Base-by-base conservation (phyloP, 2,113 vertebrate species). In the Xyrauchen texanus region DNA sequence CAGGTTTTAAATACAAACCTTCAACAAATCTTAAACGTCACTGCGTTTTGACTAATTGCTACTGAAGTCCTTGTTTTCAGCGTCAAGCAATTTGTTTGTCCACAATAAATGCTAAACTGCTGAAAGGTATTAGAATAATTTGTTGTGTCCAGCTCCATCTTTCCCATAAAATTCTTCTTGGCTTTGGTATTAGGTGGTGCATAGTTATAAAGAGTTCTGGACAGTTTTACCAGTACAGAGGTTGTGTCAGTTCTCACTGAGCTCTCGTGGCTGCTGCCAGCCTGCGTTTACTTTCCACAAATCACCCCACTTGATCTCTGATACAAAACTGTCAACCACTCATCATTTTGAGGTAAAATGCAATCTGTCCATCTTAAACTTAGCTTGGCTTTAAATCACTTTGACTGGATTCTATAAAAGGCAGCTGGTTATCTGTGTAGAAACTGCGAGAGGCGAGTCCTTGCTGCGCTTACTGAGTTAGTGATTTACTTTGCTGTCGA, bases 201-300 rank as follows among this genome's bases (percentile, higher is more conserved):
- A 85, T 15, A 8, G 44, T 84, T 89, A 84, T 86, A 79, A 83
- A 90, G 47, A 21, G 52, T 4, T 67, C 6, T 57, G 42, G 13
- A 83, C 12, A 85, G 80, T 63, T 44, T 11, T 44, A 74, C 67
- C 63, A 81, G 55, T 66, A 58, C 82, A 78, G 74, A 64, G 66
- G 76, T 11, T 52, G 84, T 81, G 86, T 88, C 52, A 78, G 76
- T 91, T 76, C 21, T 65, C 81, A 80, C 84, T 84, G 77, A 81
- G 60, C 44, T 67, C 61, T 15, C 11, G n/a, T 55, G 47, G 46
- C 44, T 16, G 11, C 13, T 76, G 65, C 81, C 71, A 53, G 78
- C 60, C 44, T 34, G 77, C 51, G 57, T 66, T 79, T 49, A 65
- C 63, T 49, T 21, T 63, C 72, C 34, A 53, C 57, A 77, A 61